A percentile compares a stretch with the other conserved stretches of the same genome.
Evolutionary conservation across 2,797 vertebrate species (phyloP).

Genomic region (Eremophila alpestris): DNA sequence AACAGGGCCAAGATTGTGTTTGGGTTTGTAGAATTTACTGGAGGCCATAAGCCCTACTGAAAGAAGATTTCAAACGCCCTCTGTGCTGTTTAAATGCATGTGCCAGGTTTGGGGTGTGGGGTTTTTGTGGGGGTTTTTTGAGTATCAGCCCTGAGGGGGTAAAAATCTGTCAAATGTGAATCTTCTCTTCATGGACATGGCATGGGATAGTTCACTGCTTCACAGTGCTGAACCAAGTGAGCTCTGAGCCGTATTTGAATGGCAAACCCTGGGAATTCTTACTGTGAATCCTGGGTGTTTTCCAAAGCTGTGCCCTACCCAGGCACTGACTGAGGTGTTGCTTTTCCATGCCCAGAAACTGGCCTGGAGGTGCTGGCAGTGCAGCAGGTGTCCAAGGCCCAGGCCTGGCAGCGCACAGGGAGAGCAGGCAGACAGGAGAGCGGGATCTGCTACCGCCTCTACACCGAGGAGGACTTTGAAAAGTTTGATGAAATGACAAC

Average conservation of each 20-base stretch:
- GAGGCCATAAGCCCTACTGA: not conserved
- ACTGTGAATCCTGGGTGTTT: not conserved
- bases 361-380: conserved; percentile 94
- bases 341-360: conserved; percentile 76
- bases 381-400: conserved; percentile 93
- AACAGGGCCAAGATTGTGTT: not conserved
- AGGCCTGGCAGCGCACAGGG: conserved; percentile 95
- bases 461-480: conserved; percentile 94
- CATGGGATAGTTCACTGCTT: not conserved
- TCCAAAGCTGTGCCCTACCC: not conserved
- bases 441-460: conserved; percentile 91
- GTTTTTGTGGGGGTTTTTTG: rapidly evolving
- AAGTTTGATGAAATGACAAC: conserved; percentile 88
- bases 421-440: conserved; percentile 91
- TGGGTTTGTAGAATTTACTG: not conserved
- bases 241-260: not conserved
- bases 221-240: not conserved
- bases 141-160: not conserved
- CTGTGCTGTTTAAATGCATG: not conserved
- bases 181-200: not conserved
- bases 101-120: not conserved
- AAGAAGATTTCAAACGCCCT: not conserved
- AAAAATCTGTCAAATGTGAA: not conserved
- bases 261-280: not conserved
- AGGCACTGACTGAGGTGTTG: not conserved